These are phyloP conservation scores for Camponotus fellah DNA, from an alignment of 2,888 invertebrate species.

Conservation along the genomic window DNA sequence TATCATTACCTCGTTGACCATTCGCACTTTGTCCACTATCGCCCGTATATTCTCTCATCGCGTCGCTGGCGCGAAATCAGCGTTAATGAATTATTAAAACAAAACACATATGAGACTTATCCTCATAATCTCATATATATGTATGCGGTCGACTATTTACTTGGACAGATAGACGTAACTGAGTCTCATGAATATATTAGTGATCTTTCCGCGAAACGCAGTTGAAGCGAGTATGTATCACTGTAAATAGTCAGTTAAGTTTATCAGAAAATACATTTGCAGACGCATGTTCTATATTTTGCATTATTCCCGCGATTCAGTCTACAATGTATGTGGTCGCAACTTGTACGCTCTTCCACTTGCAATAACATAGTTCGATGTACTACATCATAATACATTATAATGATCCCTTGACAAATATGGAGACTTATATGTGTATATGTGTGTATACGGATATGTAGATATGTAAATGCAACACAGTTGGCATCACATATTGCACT, in stretches of 20 bases:
- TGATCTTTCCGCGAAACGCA: constrained; percentile 3
- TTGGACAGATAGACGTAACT: constrained; percentile 11
- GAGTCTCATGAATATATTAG: constrained; percentile 28
- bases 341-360: constrained; percentile 36
- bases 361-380: constrained; percentile 48
- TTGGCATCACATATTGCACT: neutral
- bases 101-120: neutral
- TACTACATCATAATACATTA: constrained; percentile 52
- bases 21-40: neutral
- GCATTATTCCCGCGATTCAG: constrained; percentile 42
- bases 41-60: constrained; percentile 14
- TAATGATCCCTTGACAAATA: constrained; percentile 53
- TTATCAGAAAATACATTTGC: constrained; percentile 54
- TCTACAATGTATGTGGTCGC: constrained; percentile 41
- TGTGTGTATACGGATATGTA: neutral
- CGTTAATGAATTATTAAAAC: constrained; percentile 38
- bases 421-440: neutral
- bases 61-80: constrained; percentile 6
- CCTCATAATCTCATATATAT: neutral
- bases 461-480: neutral
- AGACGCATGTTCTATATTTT: constrained; percentile 41
- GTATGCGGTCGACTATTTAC: neutral
- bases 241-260: constrained; percentile 53
- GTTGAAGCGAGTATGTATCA: constrained; percentile 49
- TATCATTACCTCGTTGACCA: neutral